A percentile compares a stretch with the other conserved stretches of the same genome.
Evolutionary conservation across 1,140 invertebrate species (phyloP).

Genomic region (Drosophila trapezifrons): DNA sequence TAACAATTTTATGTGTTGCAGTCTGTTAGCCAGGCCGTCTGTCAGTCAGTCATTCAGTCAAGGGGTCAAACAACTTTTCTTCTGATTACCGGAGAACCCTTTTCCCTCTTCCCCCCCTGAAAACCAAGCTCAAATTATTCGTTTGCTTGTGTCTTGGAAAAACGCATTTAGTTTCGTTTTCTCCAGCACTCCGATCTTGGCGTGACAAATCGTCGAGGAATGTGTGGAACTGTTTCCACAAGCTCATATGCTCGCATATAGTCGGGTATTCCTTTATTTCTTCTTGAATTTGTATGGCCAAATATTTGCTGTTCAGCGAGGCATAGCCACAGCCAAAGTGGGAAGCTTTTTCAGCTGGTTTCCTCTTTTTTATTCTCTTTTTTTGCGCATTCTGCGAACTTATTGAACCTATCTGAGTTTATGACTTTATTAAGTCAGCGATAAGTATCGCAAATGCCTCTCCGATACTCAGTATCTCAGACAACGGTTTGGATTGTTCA

Average conservation of each 20-base stretch:
- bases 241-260: slow-evolving; percentile 1
- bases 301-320: slow-evolving; percentile 65
- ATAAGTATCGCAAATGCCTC: slow-evolving; percentile 57
- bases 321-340: slow-evolving; percentile 47
- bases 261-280: slow-evolving; percentile 24
- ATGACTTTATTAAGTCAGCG: slow-evolving; percentile 72
- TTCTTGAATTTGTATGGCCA: slow-evolving; percentile 50
- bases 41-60: slow-evolving; percentile 61
- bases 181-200: slow-evolving; percentile 25
- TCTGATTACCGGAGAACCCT: slow-evolving; percentile 41
- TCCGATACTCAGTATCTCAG: slow-evolving; percentile 10
- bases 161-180: slow-evolving; percentile 57
- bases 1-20: slow-evolving; percentile 76
- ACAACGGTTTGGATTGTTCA: slow-evolving; percentile 34
- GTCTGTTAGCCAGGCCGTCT: slow-evolving; percentile 38
- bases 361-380: slow-evolving; percentile 9
- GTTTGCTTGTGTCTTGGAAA: slow-evolving; percentile 56
- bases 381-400: slow-evolving; percentile 63
- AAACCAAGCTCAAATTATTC: slow-evolving; percentile 59
- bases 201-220: slow-evolving; percentile 76
- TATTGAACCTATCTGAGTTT: slow-evolving; percentile 54
- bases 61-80: slow-evolving; percentile 80
- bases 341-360: slow-evolving; percentile 21
- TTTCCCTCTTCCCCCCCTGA: neutral
- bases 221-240: slow-evolving; percentile 48